Base-by-base conservation (phyloP, 2,888 invertebrate species). In the Dysmachus trigonus region DNA sequence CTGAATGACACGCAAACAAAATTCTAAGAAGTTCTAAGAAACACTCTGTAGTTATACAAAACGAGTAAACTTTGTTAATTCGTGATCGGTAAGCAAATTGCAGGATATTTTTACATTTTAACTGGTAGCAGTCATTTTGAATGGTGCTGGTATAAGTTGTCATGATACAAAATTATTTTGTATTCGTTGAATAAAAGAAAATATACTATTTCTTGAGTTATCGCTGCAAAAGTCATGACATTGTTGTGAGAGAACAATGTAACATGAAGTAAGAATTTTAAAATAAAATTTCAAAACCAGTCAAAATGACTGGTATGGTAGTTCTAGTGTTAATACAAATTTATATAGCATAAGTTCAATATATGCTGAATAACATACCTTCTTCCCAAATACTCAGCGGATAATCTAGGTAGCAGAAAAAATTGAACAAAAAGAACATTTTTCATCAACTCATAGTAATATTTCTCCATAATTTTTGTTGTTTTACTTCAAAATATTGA, bases 171-270 rank as follows among this genome's bases (percentile, higher is more conserved):
- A 35, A 82, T 81, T 31, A 81, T 81, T 81, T 81, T 82, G 33
- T 82, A 82, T 82, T 82, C 18, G 30, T 82, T 62, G 82, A 62
- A 62, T 82, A 82, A 62, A 62, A 82, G 7, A 82, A 33, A 82
- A 82, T 35, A 82, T 62, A 82, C 62, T 82, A 53, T 53, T 82
- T 82, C 35, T 82, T 82, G 31, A 82, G 82, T 82, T 82, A 82
- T 82, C 18, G 62, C 35, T 82, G 33, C 82, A 81, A 82, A 82
- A 84, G 84, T 84, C 73, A 84, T 84, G 47, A 73, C 41, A 72
- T 72, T 30, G 35, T 83, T 83, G 27, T 3, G 41, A 41, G 41
- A 83, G 72, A 72, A 83, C 62, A 82, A 71, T 71, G 33, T 82
- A 62, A 83, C 41, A 72, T 72, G 38, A 71, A 82, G 83, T 38